Evolutionary conservation across 2,888 invertebrate genomes (phyloP).

Genomic region (Achlya flavicornis): DNA sequence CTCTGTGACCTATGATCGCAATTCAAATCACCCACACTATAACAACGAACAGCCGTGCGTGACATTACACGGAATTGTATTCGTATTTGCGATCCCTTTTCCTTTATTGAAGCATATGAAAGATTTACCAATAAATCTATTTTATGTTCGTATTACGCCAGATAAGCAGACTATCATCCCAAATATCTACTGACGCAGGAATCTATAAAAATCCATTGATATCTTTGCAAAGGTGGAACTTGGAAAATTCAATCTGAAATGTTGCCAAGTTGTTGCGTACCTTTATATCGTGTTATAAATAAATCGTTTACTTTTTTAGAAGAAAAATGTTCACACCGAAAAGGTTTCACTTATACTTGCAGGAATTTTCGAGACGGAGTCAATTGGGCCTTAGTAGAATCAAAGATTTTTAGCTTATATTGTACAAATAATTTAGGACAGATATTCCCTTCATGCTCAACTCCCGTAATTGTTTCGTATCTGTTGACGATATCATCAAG

Average conservation of each 20-base stretch:
- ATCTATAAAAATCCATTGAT: slow-evolving; percentile 4
- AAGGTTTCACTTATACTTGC: neutral
- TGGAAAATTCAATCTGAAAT: neutral
- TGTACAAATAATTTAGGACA: too few species aligned
- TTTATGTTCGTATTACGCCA: slow-evolving; percentile 24
- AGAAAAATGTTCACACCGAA: neutral
- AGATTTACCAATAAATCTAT: slow-evolving; percentile 11
- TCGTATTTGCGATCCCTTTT: slow-evolving; percentile 2
- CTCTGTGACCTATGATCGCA: too few species aligned
- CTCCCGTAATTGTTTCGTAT: neutral
- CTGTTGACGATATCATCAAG: neutral
- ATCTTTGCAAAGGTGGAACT: neutral
- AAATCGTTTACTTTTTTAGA: neutral
- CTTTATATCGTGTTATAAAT: neutral
- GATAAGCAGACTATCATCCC: slow-evolving; percentile 7
- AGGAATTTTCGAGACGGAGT: neutral
- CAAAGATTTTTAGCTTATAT: neutral
- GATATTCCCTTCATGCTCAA: neutral
- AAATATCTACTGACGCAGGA: neutral
- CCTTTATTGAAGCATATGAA: slow-evolving; percentile 3
- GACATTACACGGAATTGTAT: neutral
- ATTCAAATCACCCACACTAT: neutral
- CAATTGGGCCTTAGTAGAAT: too few species aligned
- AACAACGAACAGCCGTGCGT: neutral
- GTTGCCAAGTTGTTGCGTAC: neutral